phyloP scores from a whole-genome alignment of 2,797 vertebrate genomes.

The Chaenodraco wilsoni region DNA sequence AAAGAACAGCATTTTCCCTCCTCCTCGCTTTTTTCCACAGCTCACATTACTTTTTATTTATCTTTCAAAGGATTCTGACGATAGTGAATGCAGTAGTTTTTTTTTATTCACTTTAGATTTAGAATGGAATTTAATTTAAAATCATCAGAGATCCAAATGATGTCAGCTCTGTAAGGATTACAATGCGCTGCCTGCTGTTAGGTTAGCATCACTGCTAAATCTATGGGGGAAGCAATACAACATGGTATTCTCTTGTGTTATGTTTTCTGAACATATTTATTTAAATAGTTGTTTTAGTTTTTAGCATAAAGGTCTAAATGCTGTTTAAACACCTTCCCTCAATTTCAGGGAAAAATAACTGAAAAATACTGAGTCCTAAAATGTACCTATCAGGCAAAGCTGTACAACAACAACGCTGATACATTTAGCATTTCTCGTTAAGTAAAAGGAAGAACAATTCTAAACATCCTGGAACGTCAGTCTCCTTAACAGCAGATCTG shows the following conservation, averaged over 20 bases:
- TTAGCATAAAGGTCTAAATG: neutral
- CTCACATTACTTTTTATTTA: constrained; percentile 47
- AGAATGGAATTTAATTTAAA: constrained; percentile 8
- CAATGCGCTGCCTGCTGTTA: neutral
- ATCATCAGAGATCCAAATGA: neutral
- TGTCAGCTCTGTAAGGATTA: neutral
- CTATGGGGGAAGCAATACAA: neutral
- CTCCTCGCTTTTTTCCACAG: neutral
- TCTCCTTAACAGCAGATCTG: neutral
- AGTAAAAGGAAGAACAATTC: neutral
- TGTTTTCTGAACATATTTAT: neutral
- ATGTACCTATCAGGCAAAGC: neutral
- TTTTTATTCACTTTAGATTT: too few species aligned
- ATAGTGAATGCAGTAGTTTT: neutral
- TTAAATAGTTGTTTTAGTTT: neutral
- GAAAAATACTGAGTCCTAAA: neutral
- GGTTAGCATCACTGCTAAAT: neutral
- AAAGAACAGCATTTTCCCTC: constrained; percentile 70
- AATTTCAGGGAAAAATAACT: neutral
- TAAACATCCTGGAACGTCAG: neutral
- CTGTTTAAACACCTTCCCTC: neutral
- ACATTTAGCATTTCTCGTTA: neutral
- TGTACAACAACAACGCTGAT: neutral
- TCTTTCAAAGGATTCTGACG: constrained; percentile 27
- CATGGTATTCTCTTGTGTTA: neutral